Evolutionary conservation across 2,888 invertebrate species (phyloP), one percentile per base, ranked within the genome.

Genomic region (Pharmacophagus antenor): DNA sequence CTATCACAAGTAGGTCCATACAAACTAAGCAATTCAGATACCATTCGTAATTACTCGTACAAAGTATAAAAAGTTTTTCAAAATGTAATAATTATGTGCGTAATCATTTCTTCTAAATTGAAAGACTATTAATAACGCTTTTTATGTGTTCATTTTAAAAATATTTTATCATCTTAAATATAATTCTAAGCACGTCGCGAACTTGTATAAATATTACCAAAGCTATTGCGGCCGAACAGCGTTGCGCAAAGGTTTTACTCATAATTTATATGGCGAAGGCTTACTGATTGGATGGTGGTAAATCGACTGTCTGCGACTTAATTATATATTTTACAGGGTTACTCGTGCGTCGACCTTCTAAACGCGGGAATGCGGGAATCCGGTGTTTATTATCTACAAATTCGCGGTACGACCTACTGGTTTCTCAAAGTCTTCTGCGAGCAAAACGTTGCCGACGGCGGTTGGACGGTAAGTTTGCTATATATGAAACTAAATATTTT

Each of bases 361-460:
- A 95, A 95, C 73, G 96, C 95, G 46, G 97, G 97, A 25, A 96
- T 96, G 95, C 91, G 94, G 63, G 95, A 96, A 70, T 96, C 95
- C 20, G 97, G 97, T 22, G 95, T 97, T 0, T 97, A 96, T 83
- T 97, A 97, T 78, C 90, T 97, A 58, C 96, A 97, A 91, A 97
- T 97, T 70, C 92, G 97, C 62, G 97, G 97, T 42, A 97, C 97
- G 4, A 96, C 97, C 0, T 97, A 96, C 85, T 97, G 97, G 97
- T 97, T 97, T 92, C 91, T 97, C 65, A 96, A 97, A 81, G 97
- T 97, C 18, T 97, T 92, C 84, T 97, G 97, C 81, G 97, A 97
- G 75, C 97, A 97, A 82, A 95, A 95, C 77, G 91, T 95, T 15
- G 94, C 96, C 37, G 97, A 97, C 73, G 97, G 97, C 60, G 97